Percentiles rank a stretch among this genome's conserved stretches.
phyloP scores from a whole-genome alignment of 2,113 vertebrate species.

The Nanorana parkeri region DNA sequence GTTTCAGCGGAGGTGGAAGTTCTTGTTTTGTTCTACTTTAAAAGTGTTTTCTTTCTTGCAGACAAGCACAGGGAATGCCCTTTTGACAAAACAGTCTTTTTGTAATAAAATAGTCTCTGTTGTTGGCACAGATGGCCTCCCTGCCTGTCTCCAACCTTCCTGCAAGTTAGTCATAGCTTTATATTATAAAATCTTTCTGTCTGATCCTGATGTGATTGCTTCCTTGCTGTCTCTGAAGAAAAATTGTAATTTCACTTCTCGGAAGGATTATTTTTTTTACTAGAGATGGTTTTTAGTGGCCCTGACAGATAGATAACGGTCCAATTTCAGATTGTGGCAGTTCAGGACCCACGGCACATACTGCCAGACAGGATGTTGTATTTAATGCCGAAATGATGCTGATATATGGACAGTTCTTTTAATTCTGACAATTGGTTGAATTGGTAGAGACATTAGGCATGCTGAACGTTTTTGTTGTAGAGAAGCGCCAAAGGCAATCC shows the following conservation, averaged over 20 bases:
- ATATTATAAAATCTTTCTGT: conserved; percentile 51
- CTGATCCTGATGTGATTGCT: conserved; percentile 48
- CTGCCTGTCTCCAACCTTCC: conserved; percentile 34
- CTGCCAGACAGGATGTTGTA: too few species aligned
- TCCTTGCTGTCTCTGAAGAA: conserved; percentile 15
- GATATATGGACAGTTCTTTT: too few species aligned
- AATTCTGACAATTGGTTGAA: too few species aligned
- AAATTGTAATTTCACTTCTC: conserved; percentile 33
- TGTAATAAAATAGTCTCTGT: conserved; percentile 44
- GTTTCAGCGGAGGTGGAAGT: not conserved
- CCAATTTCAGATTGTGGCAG: not conserved
- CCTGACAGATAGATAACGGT: conserved; percentile 20
- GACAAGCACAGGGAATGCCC: conserved; percentile 36
- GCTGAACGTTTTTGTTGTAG: too few species aligned
- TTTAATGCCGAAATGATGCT: too few species aligned
- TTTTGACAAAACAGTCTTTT: conserved; percentile 41
- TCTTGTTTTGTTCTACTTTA: conserved; percentile 40
- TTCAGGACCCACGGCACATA: not conserved
- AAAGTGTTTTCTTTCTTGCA: conserved; percentile 34
- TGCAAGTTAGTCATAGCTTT: conserved; percentile 42
- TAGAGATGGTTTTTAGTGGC: not conserved
- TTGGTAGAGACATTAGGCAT: too few species aligned
- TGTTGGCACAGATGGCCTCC: conserved; percentile 22
- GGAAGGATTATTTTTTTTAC: conserved; percentile 28
- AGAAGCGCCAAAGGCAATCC: too few species aligned